Evolutionary conservation across 1,140 invertebrate species (phyloP).

Genomic region (Chrysomallon squamiferum): DNA sequence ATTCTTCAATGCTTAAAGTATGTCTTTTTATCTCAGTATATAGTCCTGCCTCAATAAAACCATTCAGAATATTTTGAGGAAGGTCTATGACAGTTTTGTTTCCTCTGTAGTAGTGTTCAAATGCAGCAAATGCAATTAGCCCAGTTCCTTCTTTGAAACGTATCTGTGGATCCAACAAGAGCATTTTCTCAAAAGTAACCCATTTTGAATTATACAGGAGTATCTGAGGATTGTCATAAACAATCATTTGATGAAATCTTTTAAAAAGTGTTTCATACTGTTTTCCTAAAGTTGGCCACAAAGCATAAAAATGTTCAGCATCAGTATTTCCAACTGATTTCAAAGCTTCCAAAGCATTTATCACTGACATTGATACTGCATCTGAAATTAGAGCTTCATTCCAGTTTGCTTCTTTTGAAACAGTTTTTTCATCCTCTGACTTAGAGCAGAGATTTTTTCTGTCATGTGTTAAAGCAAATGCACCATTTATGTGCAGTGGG

Average conservation of each 20-base stretch:
- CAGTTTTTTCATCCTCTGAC: constrained; percentile 24
- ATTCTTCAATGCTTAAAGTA: not conserved
- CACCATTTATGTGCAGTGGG: constrained; percentile 40
- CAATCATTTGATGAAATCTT: constrained; percentile 6
- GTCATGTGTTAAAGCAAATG: constrained; percentile 37
- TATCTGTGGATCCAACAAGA: not conserved
- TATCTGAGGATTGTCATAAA: not conserved
- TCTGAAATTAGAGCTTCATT: constrained; percentile 31
- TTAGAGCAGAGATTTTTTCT: constrained; percentile 16
- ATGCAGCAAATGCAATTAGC: constrained; percentile 5
- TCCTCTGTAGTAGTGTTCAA: constrained; percentile 9
- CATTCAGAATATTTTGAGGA: constrained; percentile 1
- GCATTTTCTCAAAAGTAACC: not conserved
- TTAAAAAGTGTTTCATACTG: not conserved
- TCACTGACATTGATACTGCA: constrained; percentile 3
- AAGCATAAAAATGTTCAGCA: constrained; percentile 1
- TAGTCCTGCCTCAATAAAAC: not conserved
- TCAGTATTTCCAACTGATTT: not conserved
- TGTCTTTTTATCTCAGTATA: not conserved
- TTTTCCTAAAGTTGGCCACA: constrained; percentile 10
- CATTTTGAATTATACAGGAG: not conserved
- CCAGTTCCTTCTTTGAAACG: constrained; percentile 2
- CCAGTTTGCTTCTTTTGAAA: constrained; percentile 26
- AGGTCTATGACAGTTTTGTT: constrained; percentile 1
- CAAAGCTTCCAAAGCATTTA: not conserved